These are phyloP conservation scores for Philopotamus ludificatus DNA, from an alignment of 1,140 invertebrate genomes.

Conservation along the genomic window DNA sequence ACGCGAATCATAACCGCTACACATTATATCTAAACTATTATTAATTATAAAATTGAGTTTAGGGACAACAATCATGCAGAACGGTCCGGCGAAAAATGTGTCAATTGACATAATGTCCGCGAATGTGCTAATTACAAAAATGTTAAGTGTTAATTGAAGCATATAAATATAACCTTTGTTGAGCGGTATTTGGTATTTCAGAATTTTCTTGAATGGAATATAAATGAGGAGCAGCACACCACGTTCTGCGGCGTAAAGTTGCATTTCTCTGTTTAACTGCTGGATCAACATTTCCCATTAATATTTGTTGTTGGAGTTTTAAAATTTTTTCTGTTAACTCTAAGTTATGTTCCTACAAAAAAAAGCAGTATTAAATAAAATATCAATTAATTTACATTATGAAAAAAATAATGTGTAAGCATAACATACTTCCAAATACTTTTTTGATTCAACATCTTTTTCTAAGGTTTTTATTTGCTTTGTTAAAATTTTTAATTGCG, in stretches of 20 bases:
- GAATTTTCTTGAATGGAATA: constrained; percentile 45
- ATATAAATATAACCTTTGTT: too few species aligned
- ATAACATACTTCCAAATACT: constrained; percentile 42
- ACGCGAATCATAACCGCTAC: too few species aligned
- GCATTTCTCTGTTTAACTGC: constrained; percentile 41
- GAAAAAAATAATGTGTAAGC: not conserved
- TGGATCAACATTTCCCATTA: constrained; percentile 47
- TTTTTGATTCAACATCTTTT: constrained; percentile 50
- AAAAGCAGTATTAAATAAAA: constrained; percentile 6
- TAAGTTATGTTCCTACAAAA: constrained; percentile 49
- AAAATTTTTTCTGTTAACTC: constrained; percentile 49
- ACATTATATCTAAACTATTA: too few species aligned
- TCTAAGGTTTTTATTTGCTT: constrained; percentile 51
- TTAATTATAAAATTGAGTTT: too few species aligned
- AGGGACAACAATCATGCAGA: too few species aligned
- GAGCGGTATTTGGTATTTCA: too few species aligned
- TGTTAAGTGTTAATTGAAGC: too few species aligned
- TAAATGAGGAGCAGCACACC: constrained; percentile 44
- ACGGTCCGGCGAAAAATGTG: too few species aligned
- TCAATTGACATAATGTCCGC: too few species aligned
- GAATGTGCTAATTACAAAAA: too few species aligned
- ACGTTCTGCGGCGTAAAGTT: constrained; percentile 44
- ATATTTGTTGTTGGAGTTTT: constrained; percentile 46
- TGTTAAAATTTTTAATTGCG: constrained; percentile 62
- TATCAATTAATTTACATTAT: not conserved